Evolutionary conservation across 2,888 invertebrate species (phyloP), one percentile per base, ranked within the genome.

Genomic region (Drosophila paracracens): DNA sequence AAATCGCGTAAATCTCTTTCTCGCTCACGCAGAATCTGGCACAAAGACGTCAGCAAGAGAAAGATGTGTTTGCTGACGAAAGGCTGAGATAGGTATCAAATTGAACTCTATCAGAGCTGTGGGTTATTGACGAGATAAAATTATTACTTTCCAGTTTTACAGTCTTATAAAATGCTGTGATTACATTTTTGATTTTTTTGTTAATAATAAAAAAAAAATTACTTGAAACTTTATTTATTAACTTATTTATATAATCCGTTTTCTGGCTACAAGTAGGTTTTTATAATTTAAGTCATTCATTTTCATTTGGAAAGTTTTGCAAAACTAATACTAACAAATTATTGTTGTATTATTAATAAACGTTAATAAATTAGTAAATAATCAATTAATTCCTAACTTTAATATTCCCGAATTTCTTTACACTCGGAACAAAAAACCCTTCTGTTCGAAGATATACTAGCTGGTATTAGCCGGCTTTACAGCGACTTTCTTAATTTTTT

Each of bases 1-100:
- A 80, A 74, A 68, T 79, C 80, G 68, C 79, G 70, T 81, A 81
- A 79, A 75, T 74, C 78, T 82, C 53, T 69, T 38, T 56, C 50
- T 53, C 62, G 36, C 73, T 67, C 66, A 63, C 62, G 46, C 69
- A 50, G 27, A 60, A 72, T 52, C 59, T 31, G 33, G 35, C 59
- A 36, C 33, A 60, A 5, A 27, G 27, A 38, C 46, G 36, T 52
- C 33, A 25, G 59, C 35, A 46, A 31, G 35, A 29, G 18, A 31
- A 27, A 21, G 8, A 43, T 35, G 16, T 7, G 43, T 33, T 40
- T 16, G 21, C 52, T 16, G 21, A 52, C 52, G 36, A 29, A n/a
- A 29, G 13, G 27, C 31, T 18, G 13, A 18, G 31, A 27, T 11
- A 10, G 21, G 16, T 0, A 31, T 43, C 13, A 27, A 53, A 62